Conservation (phyloP, 2,888 invertebrate genomes). For the Nemurella pictetii region DNA sequence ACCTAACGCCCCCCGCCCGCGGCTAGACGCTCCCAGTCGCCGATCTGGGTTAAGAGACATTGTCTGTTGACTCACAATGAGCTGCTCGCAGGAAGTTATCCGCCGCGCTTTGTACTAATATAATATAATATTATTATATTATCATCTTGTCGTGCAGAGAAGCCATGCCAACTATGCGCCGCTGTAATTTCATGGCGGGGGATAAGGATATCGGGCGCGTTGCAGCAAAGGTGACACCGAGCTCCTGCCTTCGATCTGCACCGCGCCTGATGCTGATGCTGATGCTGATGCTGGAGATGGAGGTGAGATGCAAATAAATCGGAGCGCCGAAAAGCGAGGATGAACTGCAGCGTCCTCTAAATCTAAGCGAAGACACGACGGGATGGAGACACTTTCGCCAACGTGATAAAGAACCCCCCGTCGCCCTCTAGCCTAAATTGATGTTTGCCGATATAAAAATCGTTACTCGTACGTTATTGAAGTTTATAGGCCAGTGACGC, state of each 20-base stretch:
- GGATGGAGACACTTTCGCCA: conserved; percentile 12
- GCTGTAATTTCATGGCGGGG: too few species aligned
- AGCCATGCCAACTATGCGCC: background rate
- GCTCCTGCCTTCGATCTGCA: too few species aligned
- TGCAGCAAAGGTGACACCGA: too few species aligned
- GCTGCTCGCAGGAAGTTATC: background rate
- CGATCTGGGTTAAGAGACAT: background rate
- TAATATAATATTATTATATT: background rate
- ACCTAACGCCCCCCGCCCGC: too few species aligned
- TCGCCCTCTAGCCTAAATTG: background rate
- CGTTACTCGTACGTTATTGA: conserved; percentile 27
- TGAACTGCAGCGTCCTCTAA: background rate
- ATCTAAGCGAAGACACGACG: background rate
- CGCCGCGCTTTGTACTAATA: background rate
- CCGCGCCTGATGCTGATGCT: too few species aligned
- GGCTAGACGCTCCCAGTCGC: background rate
- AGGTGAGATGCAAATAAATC: background rate
- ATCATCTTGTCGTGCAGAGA: background rate
- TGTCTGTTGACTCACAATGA: background rate
- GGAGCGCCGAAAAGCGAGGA: background rate
- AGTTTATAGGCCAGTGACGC: conserved; percentile 13
- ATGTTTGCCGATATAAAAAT: conserved; percentile 20
- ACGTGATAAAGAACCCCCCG: background rate
- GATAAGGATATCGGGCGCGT: background rate
- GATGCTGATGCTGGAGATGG: background rate